These are phyloP conservation scores for Kuschelorhynchus macadamiae DNA, from an alignment of 2,888 invertebrate species.

Conservation along the genomic window DNA sequence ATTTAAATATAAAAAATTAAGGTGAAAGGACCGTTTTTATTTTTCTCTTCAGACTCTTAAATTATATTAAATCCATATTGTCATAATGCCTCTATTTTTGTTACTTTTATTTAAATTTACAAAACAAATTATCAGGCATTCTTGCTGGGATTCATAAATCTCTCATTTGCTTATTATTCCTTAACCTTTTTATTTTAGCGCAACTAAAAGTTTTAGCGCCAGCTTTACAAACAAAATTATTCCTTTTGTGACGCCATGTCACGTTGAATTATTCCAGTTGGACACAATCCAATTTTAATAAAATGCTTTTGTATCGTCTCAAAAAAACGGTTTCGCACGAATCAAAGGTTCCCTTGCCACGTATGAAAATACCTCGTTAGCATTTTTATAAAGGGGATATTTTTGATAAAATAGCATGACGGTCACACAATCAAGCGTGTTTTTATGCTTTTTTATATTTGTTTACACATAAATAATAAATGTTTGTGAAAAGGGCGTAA, in stretches of 20 bases:
- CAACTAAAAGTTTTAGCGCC: constrained; percentile 48
- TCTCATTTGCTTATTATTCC: constrained; percentile 42
- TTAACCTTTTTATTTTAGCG: constrained; percentile 30
- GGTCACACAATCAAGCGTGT: no score
- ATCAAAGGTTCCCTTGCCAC: constrained; percentile 41
- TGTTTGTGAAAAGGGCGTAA: no score
- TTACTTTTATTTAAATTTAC: no score
- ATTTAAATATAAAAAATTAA: no score
- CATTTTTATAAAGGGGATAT: constrained; percentile 38
- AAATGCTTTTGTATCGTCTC: constrained; percentile 49
- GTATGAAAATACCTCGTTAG: constrained; percentile 44
- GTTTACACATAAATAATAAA: no score
- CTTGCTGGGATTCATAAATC: constrained; percentile 28
- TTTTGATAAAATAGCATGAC: constrained; percentile 13
- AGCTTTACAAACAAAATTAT: constrained; percentile 46
- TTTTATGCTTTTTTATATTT: no score
- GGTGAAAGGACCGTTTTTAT: no score
- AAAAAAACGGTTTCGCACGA: constrained; percentile 39
- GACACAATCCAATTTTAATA: constrained; percentile 55
- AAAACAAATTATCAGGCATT: constrained; percentile 2
- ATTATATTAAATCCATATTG: no score
- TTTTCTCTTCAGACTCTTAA: no score
- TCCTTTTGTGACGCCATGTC: constrained; percentile 50
- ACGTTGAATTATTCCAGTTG: constrained; percentile 54
- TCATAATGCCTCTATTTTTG: no score